Conservation (phyloP, 2,888 invertebrate species). For the Xanthia togata region DNA sequence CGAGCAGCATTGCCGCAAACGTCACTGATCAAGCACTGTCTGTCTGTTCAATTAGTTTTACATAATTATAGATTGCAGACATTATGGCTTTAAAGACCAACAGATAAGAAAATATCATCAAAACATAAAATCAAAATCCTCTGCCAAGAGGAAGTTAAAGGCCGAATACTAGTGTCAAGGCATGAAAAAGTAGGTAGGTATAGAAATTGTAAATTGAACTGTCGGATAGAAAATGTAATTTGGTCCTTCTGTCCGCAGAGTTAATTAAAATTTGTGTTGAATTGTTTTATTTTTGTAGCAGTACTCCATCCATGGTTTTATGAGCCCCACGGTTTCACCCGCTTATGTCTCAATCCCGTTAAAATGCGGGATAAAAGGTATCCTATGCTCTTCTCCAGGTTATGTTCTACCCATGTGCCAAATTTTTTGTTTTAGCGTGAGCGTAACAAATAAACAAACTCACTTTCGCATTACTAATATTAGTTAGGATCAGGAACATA, state of each 20-base stretch:
- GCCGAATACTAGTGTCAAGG: neutral
- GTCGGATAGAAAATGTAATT: constrained; percentile 3
- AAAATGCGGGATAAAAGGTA: no score
- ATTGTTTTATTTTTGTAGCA: constrained; percentile 27
- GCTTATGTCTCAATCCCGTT: no score
- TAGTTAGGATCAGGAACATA: neutral
- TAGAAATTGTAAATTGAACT: neutral
- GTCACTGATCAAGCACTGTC: constrained; percentile 26
- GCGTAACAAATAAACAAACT: no score
- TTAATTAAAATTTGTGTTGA: constrained; percentile 1
- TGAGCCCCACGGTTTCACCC: no score
- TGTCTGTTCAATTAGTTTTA: constrained; percentile 23
- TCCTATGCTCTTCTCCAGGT: no score
- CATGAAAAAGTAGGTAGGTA: neutral
- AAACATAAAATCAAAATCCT: no score
- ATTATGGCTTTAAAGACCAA: neutral
- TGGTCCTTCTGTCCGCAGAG: constrained; percentile 19
- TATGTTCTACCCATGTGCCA: no score
- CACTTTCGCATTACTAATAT: no score
- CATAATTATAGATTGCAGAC: constrained; percentile 28
- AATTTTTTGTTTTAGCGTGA: no score
- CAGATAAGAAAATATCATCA: neutral
- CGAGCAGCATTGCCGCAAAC: constrained; percentile 8
- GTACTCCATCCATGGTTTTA: neutral
- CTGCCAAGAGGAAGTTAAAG: neutral